Base-by-base conservation (phyloP, 2,113 vertebrate species). In the Peromyscus leucopus region DNA sequence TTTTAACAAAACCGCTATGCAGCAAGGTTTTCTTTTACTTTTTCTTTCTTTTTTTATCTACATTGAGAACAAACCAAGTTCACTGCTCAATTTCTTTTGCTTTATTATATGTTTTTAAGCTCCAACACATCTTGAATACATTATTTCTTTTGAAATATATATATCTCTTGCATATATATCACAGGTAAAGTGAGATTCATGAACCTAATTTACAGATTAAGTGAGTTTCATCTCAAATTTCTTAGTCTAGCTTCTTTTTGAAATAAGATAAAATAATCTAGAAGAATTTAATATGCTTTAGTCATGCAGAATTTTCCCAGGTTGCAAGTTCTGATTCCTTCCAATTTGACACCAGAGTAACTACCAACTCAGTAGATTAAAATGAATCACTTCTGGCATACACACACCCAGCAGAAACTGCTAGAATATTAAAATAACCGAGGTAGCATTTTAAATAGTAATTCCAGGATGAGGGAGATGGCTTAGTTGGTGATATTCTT, bases 181-280 rank as follows among this genome's bases (percentile, higher is more conserved):
- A 82, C 61, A 93, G 83, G 80, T 48, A 95, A 93, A 94, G 46
- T 91, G 86, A 97, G 76, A 95, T 86, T 91, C 78, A 72, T 95
- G 87, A 88, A 91, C n/a, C 92, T 88, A 94, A 93, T 59, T 83
- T 88, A 83, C 28, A 93, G 55, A 55, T 94, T 94, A 84, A 93
- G 95, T 55, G 65, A 3, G 39, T 79, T 63, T 36, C 84, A 95
- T 96, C 91, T 97, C 85, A 96, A 79, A 93, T 98, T 97, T 95
- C 80, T 2, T 90, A 48, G 15, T 59, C 6, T 59, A 33, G 24
- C 61, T 96, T 79, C 95, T 87, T 94, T 78, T 83, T 91, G 96
- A 96, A 97, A 98, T 93, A 80, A 72, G 67, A 98, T 94, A 89
- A 97, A 46, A 72, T 51, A 83, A 46, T 82, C 84, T 55, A 46